Conservation (phyloP, 2,113 vertebrate genomes). For the Myotis davidii region DNA sequence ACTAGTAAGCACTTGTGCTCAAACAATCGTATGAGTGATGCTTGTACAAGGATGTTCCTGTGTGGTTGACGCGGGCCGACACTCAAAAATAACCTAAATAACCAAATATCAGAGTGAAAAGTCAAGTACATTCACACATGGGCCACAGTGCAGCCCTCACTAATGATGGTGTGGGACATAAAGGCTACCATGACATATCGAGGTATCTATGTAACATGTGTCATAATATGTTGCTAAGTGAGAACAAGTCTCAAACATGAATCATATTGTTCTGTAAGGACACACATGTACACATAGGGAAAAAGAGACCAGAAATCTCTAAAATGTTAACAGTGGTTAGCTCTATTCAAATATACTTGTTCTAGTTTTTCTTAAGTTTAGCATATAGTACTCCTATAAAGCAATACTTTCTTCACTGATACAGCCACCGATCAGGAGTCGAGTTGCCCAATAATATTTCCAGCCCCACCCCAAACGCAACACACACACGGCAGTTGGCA, state of each 20-base stretch:
- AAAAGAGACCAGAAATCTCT: neutral
- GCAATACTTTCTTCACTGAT: neutral
- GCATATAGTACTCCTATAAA: neutral
- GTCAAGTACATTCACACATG: accelerated
- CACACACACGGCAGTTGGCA: neutral
- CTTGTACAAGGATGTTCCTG: neutral
- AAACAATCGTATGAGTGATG: neutral
- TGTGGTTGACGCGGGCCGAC: neutral
- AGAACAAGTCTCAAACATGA: neutral
- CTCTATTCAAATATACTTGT: neutral
- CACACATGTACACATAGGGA: accelerated
- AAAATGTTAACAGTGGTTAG: neutral
- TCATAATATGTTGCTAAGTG: neutral
- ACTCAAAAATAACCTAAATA: neutral
- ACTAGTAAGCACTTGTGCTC: neutral
- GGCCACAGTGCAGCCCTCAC: neutral
- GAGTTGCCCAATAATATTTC: neutral
- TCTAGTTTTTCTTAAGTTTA: neutral
- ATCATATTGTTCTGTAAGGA: neutral
- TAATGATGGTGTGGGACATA: no score
- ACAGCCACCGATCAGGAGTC: neutral
- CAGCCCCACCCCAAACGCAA: neutral
- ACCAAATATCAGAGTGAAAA: no score
- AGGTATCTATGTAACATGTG: neutral
- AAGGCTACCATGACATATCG: neutral